Evolutionary conservation across 2,113 vertebrate genomes (phyloP), one percentile per base, ranked within the genome.

Genomic region (Forbesichthys agassizii): DNA sequence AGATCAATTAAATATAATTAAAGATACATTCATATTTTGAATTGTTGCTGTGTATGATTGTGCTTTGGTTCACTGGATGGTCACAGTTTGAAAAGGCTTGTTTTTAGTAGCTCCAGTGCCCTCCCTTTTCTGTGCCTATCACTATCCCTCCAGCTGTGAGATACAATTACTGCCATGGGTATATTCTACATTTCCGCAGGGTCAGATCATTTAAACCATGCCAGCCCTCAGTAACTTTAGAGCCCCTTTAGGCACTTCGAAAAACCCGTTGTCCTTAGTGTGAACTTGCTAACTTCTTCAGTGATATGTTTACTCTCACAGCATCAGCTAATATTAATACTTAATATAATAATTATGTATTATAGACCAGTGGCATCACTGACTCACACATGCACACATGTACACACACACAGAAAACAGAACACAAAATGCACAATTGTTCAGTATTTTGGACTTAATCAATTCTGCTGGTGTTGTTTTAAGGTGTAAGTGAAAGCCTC

Each of bases 221-320:
- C 77, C 79, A 86, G 76, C 87, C 83, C 78, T 81, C 78, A 75
- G 86, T 91, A 88, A 91, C 84, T 87, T 73, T 83, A 89, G 86
- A 89, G 72, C 78, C 74, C 84, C 81, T 74, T 65, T 71, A 80
- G 79, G 76, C 84, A 53, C 73, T 82, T 75, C 68, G 81, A 73
- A 79, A 84, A 78, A 82, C 75, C 79, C 69, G 59, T 14, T 52
- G 69, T 64, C 79, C 68, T 54, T 64, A 46, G 77, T 74, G 71
- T 88, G 79, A 86, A 80, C 63, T 71, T 66, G 73, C 63, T 77
- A 75, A 83, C 79, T 77, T 83, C 61, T 86, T 84, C 67, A 77
- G 78, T 68, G 64, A 80, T 75, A 68, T 64, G 42, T 64, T 48
- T 42, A 5, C 36, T 42, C 36, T 8, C 36, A 42, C 7, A 27